These are phyloP conservation scores for Autographa gamma DNA, from an alignment of 2,888 invertebrate species.

Conservation along the genomic window DNA sequence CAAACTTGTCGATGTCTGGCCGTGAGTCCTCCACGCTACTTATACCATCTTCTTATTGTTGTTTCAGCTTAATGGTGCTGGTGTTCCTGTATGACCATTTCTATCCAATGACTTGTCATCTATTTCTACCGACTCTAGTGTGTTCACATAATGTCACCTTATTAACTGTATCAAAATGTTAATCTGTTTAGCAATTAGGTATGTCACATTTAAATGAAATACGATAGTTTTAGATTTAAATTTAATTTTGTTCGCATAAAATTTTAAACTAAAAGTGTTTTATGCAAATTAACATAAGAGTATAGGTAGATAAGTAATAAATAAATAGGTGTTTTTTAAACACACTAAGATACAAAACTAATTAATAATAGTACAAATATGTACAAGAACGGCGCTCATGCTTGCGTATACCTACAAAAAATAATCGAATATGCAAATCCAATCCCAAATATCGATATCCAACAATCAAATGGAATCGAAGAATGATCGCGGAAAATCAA, in stretches of 20 bases:
- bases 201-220: conserved; percentile 28
- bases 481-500: conserved; percentile 84
- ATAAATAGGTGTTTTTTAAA: conserved; percentile 13
- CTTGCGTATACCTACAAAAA: conserved; percentile 33
- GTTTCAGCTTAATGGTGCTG: neutral
- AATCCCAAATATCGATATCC: conserved; percentile 67
- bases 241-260: neutral
- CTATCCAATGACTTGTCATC: conserved; percentile 1
- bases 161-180: conserved; percentile 17
- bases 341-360: conserved; percentile 20
- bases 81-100: neutral
- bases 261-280: neutral
- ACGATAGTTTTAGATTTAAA: conserved; percentile 7
- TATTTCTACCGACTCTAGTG: conserved; percentile 23
- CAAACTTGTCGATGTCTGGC: conserved; percentile 92
- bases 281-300: conserved; percentile 1
- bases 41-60: conserved; percentile 10
- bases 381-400: neutral
- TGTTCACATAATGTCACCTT: conserved; percentile 27
- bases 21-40: conserved; percentile 87
- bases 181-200: conserved; percentile 9
- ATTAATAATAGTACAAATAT: conserved; percentile 35
- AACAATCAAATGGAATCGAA: conserved; percentile 75
- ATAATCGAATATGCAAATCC: conserved; percentile 74
- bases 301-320: conserved; percentile 1